Evolutionary conservation across 2,797 vertebrate species (phyloP).

Genomic region (Notolabrus celidotus): DNA sequence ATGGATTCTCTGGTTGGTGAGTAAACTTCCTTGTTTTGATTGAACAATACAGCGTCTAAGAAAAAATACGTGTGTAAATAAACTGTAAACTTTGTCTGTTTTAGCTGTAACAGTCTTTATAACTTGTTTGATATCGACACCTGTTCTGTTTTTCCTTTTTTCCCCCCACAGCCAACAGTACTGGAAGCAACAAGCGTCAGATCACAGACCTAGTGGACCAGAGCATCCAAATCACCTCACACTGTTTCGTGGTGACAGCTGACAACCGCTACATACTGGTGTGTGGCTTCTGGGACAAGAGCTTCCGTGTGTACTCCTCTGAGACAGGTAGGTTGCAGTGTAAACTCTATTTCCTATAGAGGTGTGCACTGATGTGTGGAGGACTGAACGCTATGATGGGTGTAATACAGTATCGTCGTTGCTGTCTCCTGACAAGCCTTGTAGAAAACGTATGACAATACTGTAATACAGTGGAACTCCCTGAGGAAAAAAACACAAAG

Average conservation of each 20-base stretch:
- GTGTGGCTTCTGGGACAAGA: constrained; percentile 99
- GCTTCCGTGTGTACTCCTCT: constrained; percentile 97
- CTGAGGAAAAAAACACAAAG: neutral
- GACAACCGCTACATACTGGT: constrained; percentile 99
- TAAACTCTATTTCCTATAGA: constrained; percentile 76
- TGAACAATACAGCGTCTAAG: constrained; percentile 5
- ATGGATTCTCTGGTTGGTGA: constrained; percentile 97
- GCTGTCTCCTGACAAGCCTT: constrained; percentile 52
- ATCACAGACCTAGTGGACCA: constrained; percentile 99
- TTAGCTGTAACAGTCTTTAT: neutral
- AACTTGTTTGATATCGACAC: constrained; percentile 29
- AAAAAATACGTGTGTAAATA: neutral
- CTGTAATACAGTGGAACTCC: constrained; percentile 8
- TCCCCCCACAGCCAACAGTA: constrained; percentile 89
- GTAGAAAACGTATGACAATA: constrained; percentile 47
- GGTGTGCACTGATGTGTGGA: constrained; percentile 72
- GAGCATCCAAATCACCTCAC: constrained; percentile 98
- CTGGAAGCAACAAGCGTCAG: constrained; percentile 95
- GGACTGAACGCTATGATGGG: constrained; percentile 62
- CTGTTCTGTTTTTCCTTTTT: constrained; percentile 6
- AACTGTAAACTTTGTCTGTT: neutral
- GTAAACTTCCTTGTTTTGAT: constrained; percentile 46
- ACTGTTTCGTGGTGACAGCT: constrained; percentile 98
- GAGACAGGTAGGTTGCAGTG: constrained; percentile 92
- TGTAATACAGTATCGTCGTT: constrained; percentile 61